Evolutionary conservation across 2,797 vertebrate genomes (phyloP).

Genomic region (Sebastes taczanowskii): DNA sequence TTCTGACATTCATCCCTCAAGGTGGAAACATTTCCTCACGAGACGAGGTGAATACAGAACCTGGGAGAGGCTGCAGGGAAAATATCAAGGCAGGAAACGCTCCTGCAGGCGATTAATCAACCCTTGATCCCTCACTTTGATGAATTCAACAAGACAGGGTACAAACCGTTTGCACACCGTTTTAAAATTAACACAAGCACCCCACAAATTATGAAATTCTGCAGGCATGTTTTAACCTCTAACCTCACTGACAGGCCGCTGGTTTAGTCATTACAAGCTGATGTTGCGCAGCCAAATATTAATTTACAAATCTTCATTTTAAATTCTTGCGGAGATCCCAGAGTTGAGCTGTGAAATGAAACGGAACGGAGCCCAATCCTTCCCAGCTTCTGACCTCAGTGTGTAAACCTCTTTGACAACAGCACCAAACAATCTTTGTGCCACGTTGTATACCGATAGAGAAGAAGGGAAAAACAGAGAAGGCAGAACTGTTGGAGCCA

Average conservation of each 20-base stretch:
- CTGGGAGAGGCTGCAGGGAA: not conserved
- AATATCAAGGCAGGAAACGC: not conserved
- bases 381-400: not conserved
- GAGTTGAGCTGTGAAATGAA: slow-evolving; percentile 1
- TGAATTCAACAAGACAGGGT: not conserved
- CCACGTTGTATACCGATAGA: not conserved
- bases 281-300: not conserved
- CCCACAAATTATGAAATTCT: not conserved
- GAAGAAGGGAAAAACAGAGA: not conserved
- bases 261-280: not conserved
- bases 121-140: not conserved
- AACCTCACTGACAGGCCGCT: not conserved
- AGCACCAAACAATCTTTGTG: not conserved
- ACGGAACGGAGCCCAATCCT: not conserved
- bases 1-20: not conserved
- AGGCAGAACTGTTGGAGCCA: not conserved
- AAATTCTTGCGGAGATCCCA: not conserved
- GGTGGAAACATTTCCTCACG: not conserved
- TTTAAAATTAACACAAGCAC: not conserved
- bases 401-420: slow-evolving; percentile 4
- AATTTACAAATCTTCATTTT: not conserved
- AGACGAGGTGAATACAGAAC: not conserved
- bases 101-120: not conserved
- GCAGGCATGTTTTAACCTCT: not conserved
- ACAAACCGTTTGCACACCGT: not conserved